These are phyloP conservation scores for Macaria notata DNA, from an alignment of 2,888 invertebrate species.

Conservation along the genomic window DNA sequence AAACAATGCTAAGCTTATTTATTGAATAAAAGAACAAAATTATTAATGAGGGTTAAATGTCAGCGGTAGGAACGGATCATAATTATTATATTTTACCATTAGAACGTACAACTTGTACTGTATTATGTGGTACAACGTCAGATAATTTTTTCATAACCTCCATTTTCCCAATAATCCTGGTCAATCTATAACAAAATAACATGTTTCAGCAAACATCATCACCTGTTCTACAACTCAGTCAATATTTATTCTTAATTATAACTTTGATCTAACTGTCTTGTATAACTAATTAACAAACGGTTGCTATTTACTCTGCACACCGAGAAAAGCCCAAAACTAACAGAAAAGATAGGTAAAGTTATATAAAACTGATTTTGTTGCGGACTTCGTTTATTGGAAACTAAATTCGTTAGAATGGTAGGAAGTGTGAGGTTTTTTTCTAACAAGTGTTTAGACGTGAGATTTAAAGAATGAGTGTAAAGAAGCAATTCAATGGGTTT, in stretches of 20 bases:
- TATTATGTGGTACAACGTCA: no score
- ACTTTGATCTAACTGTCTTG: neutral
- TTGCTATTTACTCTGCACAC: conserved; percentile 41
- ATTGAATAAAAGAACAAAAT: no score
- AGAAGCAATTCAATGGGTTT: no score
- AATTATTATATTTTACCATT: no score
- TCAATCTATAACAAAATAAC: no score
- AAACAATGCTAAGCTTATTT: no score
- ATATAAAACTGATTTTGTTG: conserved; percentile 25
- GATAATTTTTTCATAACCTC: no score
- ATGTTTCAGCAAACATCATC: conserved; percentile 2
- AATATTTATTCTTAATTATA: conserved; percentile 2
- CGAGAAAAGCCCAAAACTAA: conserved; percentile 47
- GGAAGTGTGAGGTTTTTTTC: conserved; percentile 4
- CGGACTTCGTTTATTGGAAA: conserved; percentile 14
- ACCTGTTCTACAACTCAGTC: conserved; percentile 5
- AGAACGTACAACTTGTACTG: no score
- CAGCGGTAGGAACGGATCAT: no score
- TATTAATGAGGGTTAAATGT: no score
- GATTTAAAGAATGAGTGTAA: conserved; percentile 4
- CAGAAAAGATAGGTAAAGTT: conserved; percentile 41
- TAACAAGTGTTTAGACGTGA: conserved; percentile 21
- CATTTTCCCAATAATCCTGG: no score
- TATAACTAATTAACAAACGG: conserved; percentile 30
- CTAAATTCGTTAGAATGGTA: conserved; percentile 28